Base-by-base conservation (phyloP, 2,113 vertebrate genomes). In the Notothenia rossii region DNA sequence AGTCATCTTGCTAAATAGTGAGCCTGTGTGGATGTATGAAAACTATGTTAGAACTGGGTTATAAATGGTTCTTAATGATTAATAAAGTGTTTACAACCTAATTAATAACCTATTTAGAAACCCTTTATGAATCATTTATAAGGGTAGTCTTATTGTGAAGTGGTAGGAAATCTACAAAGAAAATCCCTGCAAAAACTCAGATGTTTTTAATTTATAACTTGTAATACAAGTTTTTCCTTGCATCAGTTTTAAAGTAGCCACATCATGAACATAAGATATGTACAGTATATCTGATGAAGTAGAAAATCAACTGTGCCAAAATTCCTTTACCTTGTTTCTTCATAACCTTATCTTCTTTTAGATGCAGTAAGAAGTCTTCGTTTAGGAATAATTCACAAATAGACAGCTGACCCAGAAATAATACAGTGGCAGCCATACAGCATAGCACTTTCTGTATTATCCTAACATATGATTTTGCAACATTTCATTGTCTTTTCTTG, bases 381-480 rank as follows among this genome's bases (percentile, higher is more conserved):
- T 73, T 55, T 25, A 54, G 29, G 43, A 48, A 29, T 36, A 2
- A 25, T 29, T 74, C 20, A 46, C n/a, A 49, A 74, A 48, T 54
- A 43, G 10, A 7, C 25, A 29, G 8, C 25, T 64, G 25, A 56
- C 20, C 14, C 59, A 40, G 18, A 49, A 11, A 63, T 15, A 17
- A 43, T 4, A 46, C 29, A 56, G 56, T 54, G 61, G 68, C 67
- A 77, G 68, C 60, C 48, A 63, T 4, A 22, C 60, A 3, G 54
- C 10, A 67, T n/a, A 43, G 48, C 67, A 33, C 60, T 50, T 17
- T 81, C n/a, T 29, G n/a, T 66, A 9, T 43, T 10, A 29, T 54
- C 8, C 3, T 53, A 67, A 70, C 13, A 22, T 65, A 2, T 36
- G 22, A 10, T 22, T 67, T 46, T 20, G 25, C n/a, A 7, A 60